Base-by-base conservation (phyloP, 2,113 vertebrate genomes). In the Chloebia gouldiae region DNA sequence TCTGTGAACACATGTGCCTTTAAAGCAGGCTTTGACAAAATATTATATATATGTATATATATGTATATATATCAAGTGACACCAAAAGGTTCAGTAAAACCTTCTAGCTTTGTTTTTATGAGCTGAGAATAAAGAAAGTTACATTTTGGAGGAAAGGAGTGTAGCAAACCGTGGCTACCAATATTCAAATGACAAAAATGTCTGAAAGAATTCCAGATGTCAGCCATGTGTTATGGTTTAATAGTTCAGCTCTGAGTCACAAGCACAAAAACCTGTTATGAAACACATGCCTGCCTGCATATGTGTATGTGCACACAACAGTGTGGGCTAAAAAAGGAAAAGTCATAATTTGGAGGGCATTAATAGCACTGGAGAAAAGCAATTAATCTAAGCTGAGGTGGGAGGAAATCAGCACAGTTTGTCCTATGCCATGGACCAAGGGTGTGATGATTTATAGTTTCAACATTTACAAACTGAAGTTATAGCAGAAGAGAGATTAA, bases 161-260 rank as follows among this genome's bases (percentile, higher is more conserved):
- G 23, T 57, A 91, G 37, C 51, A 93, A 82, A 72, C 54, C 44
- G n/a, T 85, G 64, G 68, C 71, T 94, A 86, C 90, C 16, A 63
- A 64, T 88, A 92, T 78, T 86, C 14, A 70, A 94, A 94, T 81
- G 71, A 78, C 56, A 87, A 86, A 95, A 85, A 40, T 0, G 1
- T 90, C 75, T 75, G 35, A 82, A 71, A 77, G 56, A 83, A 91
- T 94, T 95, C 94, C 95, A 95, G 92, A 87, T 94, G 94, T 94
- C 63, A 82, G 25, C 81, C 94, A 93, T 94, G 87, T 95, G 93
- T 92, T 95, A 64, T 7, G 22, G 70, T 90, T 93, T 94, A 90
- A 91, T 91, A 92, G 84, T 82, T 96, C 84, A 90, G 51, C 35
- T 92, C 75, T 97, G 92, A 96, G 44, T 94, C 94, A 96, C 42